Evolutionary conservation across 92 coral and sea anemone species (phyloP).

Genomic region (Muricea muricata): DNA sequence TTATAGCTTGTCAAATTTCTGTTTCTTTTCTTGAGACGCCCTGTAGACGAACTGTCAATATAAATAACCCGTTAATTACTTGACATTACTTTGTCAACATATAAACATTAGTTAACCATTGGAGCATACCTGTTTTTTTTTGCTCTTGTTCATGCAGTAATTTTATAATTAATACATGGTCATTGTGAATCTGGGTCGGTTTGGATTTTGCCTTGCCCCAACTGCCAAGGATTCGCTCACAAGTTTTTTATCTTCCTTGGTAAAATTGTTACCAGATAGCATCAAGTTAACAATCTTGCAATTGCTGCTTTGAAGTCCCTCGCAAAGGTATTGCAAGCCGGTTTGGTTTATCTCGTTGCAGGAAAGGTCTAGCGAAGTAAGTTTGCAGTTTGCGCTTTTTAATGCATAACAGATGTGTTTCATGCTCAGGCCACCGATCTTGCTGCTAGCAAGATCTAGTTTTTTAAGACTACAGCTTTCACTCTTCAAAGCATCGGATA

Average conservation of each 20-base stretch:
- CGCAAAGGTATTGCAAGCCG: slow-evolving; percentile 29
- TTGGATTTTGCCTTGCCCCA: neutral
- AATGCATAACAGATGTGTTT: slow-evolving; percentile 12
- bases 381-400: slow-evolving; percentile 31
- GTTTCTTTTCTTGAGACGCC: no score
- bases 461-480: slow-evolving; percentile 24
- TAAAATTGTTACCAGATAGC: neutral
- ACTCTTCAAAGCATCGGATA: slow-evolving; percentile 30
- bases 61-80: no score
- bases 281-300: slow-evolving; percentile 17
- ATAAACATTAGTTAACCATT: no score
- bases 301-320: slow-evolving; percentile 6
- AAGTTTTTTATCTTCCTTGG: neutral
- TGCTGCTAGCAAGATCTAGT: slow-evolving; percentile 9
- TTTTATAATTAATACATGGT: no score
- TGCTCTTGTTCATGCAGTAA: no score
- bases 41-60: no score
- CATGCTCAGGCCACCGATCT: neutral
- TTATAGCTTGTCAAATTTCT: no score
- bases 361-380: slow-evolving; percentile 13
- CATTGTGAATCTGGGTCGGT: neutral
- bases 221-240: neutral
- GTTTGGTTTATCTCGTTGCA: slow-evolving; percentile 2
- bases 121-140: no score
- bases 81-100: no score